Base-by-base conservation (phyloP, 2,113 vertebrate species). In the Melanostigma gelatinosum region DNA sequence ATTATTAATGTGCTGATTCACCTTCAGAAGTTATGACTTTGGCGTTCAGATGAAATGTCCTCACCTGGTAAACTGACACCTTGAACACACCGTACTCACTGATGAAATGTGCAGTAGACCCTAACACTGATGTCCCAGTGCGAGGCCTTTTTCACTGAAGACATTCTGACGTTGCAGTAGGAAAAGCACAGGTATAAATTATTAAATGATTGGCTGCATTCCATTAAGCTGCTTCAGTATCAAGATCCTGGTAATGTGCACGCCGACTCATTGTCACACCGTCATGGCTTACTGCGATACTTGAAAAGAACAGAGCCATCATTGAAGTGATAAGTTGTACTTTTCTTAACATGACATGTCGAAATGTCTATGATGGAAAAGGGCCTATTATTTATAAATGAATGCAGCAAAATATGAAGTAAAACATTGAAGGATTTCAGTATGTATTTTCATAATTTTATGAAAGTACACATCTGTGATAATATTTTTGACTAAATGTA, bases 151-250 rank as follows among this genome's bases (percentile, higher is more conserved):
- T 50, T 42, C 13, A 67, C 22, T 1, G 40, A 42, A 24, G n/a
- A 75, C 12, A 40, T 29, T 57, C 54, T 27, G 54, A 57, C 4
- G 18, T 32, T 9, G 40, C 48, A 48, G 4, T 62, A 75, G 13
- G 61, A 50, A 64, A 75, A 75, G 11, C 8, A 38, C 36, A n/a
- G 18, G 3, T 9, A 69, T 84, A 38, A 74, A 84, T 77, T 82
- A 61, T 79, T 9, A 44, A 72, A n/a, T 40, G 22, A 71, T 7
- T 79, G 63, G 44, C 67, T 79, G 13, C 29, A 16, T 10, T 80
- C 64, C 44, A 68, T 52, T 8, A 11, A 40, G 36, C 34, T 68
- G 62, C 57, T 74, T 65, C 20, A 52, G 76, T 80, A 60, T 83
- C 75, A 48, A 52, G 32, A 3, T 65, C 63, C 10, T 79, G 71